Conservation (phyloP, 2,888 invertebrate genomes). For the Tupiocoris notatus region DNA sequence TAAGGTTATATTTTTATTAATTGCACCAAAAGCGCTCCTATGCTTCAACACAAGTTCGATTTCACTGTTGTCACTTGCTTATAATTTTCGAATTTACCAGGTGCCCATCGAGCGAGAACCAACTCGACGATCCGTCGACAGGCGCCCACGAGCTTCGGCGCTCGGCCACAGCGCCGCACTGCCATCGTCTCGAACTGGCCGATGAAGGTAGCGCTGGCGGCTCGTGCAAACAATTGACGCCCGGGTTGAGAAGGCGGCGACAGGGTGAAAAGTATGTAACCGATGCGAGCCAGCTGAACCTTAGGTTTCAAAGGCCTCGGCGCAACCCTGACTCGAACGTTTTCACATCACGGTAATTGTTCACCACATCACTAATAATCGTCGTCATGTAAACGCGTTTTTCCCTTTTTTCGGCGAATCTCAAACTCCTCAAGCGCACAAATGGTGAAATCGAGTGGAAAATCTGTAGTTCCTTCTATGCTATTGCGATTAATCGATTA, state of each 20-base stretch:
- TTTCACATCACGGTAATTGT: constrained; percentile 38
- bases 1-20: no score
- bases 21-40: no score
- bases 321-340: constrained; percentile 43
- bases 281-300: constrained; percentile 72
- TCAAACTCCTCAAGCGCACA: no score
- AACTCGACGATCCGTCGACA: not conserved
- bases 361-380: not conserved
- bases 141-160: constrained; percentile 51
- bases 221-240: constrained; percentile 54
- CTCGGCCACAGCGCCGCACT: constrained; percentile 56
- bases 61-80: no score
- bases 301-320: constrained; percentile 50
- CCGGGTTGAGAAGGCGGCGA: constrained; percentile 68
- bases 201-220: not conserved
- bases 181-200: constrained; percentile 45
- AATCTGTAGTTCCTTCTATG: no score
- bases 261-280: constrained; percentile 78
- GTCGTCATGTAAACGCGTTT: not conserved
- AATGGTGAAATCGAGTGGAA: no score
- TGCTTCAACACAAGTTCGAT: no score
- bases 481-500: no score
- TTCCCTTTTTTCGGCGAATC: no score
- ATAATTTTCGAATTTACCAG: not conserved
- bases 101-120: constrained; percentile 34